Evolutionary conservation across 1,140 invertebrate species (phyloP).

Genomic region (Anthonomus grandis): DNA sequence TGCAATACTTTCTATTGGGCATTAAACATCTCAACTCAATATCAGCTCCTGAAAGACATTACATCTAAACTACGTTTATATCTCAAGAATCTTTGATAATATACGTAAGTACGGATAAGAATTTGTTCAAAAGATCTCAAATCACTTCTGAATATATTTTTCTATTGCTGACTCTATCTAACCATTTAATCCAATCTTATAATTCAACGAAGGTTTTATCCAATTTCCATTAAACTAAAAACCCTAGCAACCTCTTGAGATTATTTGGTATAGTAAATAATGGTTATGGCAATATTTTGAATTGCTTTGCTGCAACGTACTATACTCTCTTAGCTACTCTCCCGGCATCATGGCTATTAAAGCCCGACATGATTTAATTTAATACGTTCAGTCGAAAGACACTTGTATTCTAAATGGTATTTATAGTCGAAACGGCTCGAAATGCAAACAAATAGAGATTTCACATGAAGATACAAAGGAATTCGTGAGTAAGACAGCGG

Average conservation of each 20-base stretch:
- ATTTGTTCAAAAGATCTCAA: too few relatives aligned
- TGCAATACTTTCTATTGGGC: too few relatives aligned
- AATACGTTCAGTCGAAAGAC: slow-evolving; percentile 7
- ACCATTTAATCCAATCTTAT: not conserved
- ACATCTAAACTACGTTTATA: too few relatives aligned
- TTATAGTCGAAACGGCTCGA: slow-evolving; percentile 31
- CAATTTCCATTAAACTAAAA: not conserved
- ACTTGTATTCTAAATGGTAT: slow-evolving; percentile 14
- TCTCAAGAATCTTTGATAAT: too few relatives aligned
- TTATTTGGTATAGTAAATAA: not conserved
- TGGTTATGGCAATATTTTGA: not conserved
- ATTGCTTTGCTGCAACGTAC: not conserved
- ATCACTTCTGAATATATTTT: too few relatives aligned
- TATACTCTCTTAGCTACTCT: not conserved
- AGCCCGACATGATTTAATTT: slow-evolving; percentile 11
- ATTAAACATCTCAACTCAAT: too few relatives aligned
- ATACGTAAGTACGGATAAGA: too few relatives aligned
- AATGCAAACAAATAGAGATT: slow-evolving; percentile 42
- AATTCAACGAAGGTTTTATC: not conserved
- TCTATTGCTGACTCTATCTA: too few relatives aligned
- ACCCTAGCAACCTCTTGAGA: not conserved
- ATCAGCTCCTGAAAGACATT: too few relatives aligned
- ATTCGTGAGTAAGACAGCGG: slow-evolving; percentile 38
- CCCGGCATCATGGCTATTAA: not conserved
- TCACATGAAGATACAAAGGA: slow-evolving; percentile 43